A percentile compares a stretch with the other conserved stretches of the same genome.
These are phyloP conservation scores for Halcyon smyrnensis DNA, from an alignment of 2,797 vertebrate species.

Conservation along the genomic window DNA sequence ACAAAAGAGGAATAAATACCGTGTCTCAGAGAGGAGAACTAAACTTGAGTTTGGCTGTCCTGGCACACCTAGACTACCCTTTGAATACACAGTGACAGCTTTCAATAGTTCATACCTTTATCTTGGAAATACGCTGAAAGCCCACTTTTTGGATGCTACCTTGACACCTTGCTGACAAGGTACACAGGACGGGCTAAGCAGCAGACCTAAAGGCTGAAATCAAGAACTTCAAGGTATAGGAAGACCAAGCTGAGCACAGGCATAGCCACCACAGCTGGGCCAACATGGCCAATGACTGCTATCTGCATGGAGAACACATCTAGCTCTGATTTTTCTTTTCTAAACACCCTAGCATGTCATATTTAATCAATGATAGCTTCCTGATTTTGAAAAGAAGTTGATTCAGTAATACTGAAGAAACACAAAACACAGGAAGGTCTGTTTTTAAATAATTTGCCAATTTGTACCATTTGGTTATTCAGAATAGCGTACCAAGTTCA, in stretches of 20 bases:
- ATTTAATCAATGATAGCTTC: neutral
- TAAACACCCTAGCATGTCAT: neutral
- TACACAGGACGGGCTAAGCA: neutral
- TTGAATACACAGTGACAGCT: neutral
- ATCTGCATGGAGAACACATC: neutral
- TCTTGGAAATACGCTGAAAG: neutral
- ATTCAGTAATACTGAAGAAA: neutral
- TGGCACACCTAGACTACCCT: neutral
- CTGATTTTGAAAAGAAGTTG: neutral
- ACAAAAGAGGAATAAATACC: neutral
- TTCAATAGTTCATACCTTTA: neutral
- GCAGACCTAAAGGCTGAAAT: neutral
- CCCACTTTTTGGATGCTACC: accelerated
- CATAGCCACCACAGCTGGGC: accelerated
- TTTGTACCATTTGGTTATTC: neutral
- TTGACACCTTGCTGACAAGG: neutral
- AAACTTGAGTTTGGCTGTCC: neutral
- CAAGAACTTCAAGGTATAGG: neutral
- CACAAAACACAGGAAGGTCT: neutral
- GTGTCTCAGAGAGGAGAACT: neutral
- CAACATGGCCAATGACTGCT: accelerated
- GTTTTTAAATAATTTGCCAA: neutral
- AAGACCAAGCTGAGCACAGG: neutral
- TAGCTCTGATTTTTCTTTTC: neutral
- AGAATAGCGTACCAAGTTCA: neutral